Percentiles rank a stretch among this genome's conserved stretches.
Conservation (phyloP, 2,113 vertebrate species). For the Pithys albifrons region DNA sequence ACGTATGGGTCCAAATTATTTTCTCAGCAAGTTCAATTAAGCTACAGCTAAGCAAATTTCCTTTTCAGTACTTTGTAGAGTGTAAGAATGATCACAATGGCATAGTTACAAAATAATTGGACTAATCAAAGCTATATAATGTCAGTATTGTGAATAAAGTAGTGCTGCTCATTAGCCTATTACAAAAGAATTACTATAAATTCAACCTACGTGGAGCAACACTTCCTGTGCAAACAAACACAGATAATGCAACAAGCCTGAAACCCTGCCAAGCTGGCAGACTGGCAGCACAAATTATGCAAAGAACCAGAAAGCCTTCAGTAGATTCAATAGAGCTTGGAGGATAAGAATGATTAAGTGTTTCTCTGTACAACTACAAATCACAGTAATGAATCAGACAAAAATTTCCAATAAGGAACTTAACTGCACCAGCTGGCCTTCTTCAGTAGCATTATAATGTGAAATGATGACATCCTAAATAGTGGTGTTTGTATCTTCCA, state of each 20-base stretch:
- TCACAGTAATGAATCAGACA: slow-evolving; percentile 76
- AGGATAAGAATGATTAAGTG: slow-evolving; percentile 72
- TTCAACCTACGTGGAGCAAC: slow-evolving; percentile 47
- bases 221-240: slow-evolving; percentile 68
- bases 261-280: slow-evolving; percentile 68
- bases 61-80: not conserved
- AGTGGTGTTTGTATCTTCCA: slow-evolving; percentile 30
- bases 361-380: slow-evolving; percentile 72
- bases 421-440: slow-evolving; percentile 72
- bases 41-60: not conserved
- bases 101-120: slow-evolving; percentile 17
- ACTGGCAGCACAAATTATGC: slow-evolving; percentile 72
- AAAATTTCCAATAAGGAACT: slow-evolving; percentile 72
- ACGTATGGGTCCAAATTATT: not conserved
- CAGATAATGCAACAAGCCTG: slow-evolving; percentile 58
- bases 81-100: not conserved
- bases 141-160: slow-evolving; percentile 11
- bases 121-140: slow-evolving; percentile 51
- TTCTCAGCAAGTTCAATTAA: slow-evolving; percentile 41
- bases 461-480: slow-evolving; percentile 65
- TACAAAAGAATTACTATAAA: slow-evolving; percentile 63
- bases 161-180: slow-evolving; percentile 45
- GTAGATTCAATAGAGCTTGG: slow-evolving; percentile 62
- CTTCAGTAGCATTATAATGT: slow-evolving; percentile 42
- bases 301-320: slow-evolving; percentile 68